Evolutionary conservation across 2,888 invertebrate species (phyloP).

Genomic region (Teleiodes luculella): DNA sequence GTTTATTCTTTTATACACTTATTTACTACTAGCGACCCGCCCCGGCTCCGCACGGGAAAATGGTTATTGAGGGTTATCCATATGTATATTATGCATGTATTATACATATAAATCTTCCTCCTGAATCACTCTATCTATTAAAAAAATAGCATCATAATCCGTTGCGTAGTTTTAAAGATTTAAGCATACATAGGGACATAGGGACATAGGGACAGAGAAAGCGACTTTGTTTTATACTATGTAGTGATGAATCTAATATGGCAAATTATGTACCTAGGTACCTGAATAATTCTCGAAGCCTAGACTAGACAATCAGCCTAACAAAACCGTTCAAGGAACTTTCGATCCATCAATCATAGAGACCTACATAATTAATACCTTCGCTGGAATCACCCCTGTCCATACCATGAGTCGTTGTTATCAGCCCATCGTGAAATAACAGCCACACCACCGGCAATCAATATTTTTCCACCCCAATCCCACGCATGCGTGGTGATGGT

Average conservation of each 20-base stretch:
- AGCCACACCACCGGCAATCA: conserved; percentile 54
- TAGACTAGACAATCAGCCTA: conserved; percentile 1
- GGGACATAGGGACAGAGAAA: no score
- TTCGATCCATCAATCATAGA: conserved; percentile 66
- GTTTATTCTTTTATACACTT: no score
- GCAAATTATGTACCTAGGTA: not conserved
- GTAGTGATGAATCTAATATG: not conserved
- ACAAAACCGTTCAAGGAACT: conserved; percentile 1
- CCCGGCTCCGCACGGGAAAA: no score
- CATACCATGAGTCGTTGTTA: conserved; percentile 65
- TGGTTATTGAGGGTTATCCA: no score
- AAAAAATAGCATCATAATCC: no score
- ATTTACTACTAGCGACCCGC: no score
- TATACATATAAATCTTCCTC: no score
- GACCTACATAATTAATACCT: conserved; percentile 70
- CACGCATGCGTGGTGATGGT: conserved; percentile 66
- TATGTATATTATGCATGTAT: no score
- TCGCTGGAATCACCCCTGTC: conserved; percentile 55
- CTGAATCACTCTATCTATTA: no score
- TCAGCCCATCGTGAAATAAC: conserved; percentile 65
- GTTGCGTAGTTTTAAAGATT: no score
- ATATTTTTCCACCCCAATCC: conserved; percentile 65
- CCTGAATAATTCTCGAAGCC: not conserved
- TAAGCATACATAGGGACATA: no score
- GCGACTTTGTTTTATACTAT: no score